Evolutionary conservation across 2,888 invertebrate genomes (phyloP), one percentile per base, ranked within the genome.

Genomic region (Heteromurus nitidus): DNA sequence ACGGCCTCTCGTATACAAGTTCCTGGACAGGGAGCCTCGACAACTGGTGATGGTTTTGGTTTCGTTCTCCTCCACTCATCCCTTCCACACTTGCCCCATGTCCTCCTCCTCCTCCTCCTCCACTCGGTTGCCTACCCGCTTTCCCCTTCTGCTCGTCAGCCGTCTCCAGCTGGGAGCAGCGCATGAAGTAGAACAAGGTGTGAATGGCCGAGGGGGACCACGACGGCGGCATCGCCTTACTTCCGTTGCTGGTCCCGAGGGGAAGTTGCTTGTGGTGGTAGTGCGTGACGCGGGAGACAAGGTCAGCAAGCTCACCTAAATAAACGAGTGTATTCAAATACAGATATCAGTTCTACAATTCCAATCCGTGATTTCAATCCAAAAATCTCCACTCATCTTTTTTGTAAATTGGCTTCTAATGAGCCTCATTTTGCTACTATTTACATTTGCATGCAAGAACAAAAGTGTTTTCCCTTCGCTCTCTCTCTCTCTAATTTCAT

Each of bases 111-210:
- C 30, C 73, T 77, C 11, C 73, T 74, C 20, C 47, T 75, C 24
- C 83, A 81, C 67, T 87, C 87, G 75, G n/a, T n/a, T n/a, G n/a
- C n/a, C 31, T 50, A 16, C 36, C n/a, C 72, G 44, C 62, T 42
- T 77, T 77, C 11, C 73, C 80, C 20, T 58, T 75, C 24, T 84
- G 82, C 67, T 87, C 87, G 75, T 87, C 86, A 16, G 85, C 85
- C 9, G 84, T 85, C 70, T 87, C 87, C 68, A 87, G 68, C 67
- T 95, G 96, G 0, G 96, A 95, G 89, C 96, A 96, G 62, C 96
- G 91, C 96, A 96, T 96, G 89, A 96, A 96, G 89, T 96, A 96
- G 89, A 96, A 96, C 1, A 96, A 91, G 0, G 95, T 93, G 64
- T 94, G 92, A 62, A 96, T 91, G 0, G 96, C 96, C 50, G 93